Evolutionary conservation across 2,888 invertebrate genomes (phyloP).

Genomic region (Balanococcus diminutus): DNA sequence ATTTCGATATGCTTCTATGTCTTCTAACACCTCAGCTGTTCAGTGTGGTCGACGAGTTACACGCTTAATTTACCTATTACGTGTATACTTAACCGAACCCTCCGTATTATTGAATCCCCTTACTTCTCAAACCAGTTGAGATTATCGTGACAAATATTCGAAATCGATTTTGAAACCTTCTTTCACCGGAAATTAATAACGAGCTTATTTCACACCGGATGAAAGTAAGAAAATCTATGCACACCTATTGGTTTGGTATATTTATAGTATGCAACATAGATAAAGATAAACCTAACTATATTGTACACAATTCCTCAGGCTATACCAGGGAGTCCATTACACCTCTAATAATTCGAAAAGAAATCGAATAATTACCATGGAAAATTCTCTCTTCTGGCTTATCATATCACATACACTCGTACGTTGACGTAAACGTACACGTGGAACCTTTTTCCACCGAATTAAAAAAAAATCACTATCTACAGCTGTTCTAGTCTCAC

Average conservation of each 20-base stretch:
- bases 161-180: slow-evolving; percentile 14
- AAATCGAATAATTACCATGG: not conserved
- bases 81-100: not conserved
- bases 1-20: slow-evolving; percentile 7
- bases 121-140: not conserved
- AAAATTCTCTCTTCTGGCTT: not conserved
- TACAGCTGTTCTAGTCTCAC: not conserved
- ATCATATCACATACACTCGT: not conserved
- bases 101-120: not conserved
- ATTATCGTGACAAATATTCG: slow-evolving; percentile 27
- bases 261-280: not conserved
- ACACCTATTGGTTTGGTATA: not conserved
- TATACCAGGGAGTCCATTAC: too few relatives aligned
- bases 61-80: slow-evolving; percentile 4
- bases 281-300: not conserved
- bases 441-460: not conserved
- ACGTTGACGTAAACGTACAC: not conserved
- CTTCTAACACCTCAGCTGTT: not conserved
- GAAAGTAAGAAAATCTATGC: not conserved
- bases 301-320: not conserved
- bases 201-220: slow-evolving; percentile 2
- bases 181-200: slow-evolving; percentile 25
- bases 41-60: not conserved
- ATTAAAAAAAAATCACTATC: not conserved
- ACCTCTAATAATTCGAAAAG: not conserved